phyloP scores from a whole-genome alignment of 2,888 invertebrate species.

The Fissipunctia ypsillon region DNA sequence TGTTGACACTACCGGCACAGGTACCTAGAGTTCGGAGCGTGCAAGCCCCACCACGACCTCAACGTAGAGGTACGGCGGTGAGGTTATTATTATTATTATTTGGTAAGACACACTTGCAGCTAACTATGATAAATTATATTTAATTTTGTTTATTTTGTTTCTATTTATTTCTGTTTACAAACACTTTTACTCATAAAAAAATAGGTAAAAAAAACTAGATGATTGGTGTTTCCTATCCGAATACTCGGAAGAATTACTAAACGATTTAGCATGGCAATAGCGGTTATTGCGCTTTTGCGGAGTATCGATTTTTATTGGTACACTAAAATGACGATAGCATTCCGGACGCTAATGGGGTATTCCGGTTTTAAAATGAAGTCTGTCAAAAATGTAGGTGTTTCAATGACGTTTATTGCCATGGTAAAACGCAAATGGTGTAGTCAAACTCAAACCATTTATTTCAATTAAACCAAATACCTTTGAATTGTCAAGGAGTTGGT shows the following conservation, averaged over 20 bases:
- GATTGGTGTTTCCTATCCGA: background rate
- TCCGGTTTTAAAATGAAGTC: background rate
- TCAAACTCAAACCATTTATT: background rate
- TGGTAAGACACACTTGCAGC: background rate
- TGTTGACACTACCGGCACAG: too few species aligned
- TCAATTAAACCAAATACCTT: background rate
- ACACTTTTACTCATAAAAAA: background rate
- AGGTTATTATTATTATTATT: background rate
- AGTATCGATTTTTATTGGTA: background rate
- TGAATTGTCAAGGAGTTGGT: background rate
- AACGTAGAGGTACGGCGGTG: too few species aligned
- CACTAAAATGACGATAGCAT: background rate
- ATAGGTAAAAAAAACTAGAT: too few species aligned
- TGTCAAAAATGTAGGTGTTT: background rate
- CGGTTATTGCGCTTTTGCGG: background rate
- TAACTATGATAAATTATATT: background rate
- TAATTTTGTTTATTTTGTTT: too few species aligned
- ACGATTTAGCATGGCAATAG: background rate
- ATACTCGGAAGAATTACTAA: background rate
- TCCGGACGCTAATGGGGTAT: background rate
- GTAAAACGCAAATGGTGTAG: background rate
- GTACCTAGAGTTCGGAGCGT: too few species aligned
- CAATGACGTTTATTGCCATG: background rate
- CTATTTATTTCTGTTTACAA: background rate
- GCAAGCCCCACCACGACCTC: too few species aligned